Base-by-base conservation (phyloP, 2,797 vertebrate genomes). In the Myripristis jacobus region DNA sequence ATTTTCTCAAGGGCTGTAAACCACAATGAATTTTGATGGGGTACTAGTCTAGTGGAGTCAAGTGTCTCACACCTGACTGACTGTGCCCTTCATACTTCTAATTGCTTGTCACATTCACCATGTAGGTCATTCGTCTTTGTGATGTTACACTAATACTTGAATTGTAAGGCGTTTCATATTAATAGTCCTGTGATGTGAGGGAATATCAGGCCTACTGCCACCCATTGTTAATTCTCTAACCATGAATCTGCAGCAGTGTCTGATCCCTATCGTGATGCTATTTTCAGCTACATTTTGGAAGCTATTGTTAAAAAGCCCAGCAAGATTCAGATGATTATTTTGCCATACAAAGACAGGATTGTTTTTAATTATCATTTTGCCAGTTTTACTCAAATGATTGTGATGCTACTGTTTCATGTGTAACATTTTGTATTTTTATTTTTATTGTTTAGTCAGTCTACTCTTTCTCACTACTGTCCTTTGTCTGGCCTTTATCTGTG, bases 221-320 rank as follows among this genome's bases (percentile, higher is more conserved):
- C 12, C 13, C 21, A 43, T 43, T 73, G 74, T 62, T 63, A 25
- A 18, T 19, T 25, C 58, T 75, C n/a, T 46, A 48, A 79, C 48
- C 21, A 24, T 22, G 1, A 65, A 36, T 58, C 29, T 25, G 60
- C 51, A 60, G n/a, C 31, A 16, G 53, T 46, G 59, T 50, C 54
- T 62, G 70, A 69, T 77, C 73, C 50, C 57, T 15, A 64, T 29
- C 29, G 19, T 18, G 9, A 12, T 52, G n/a, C 8, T 80, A 60
- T 77, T 75, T 75, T 73, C 69, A 73, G 56, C 50, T 47, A 2
- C 47, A 55, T 31, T 73, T 71, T 19, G 43, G 44, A 47, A 48
- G 51, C 62, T 58, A 4, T 74, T 80, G 52, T 83, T 79, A 36
- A 52, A 83, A 70, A 53, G 53, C 59, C 10, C 6, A 16, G 16